phyloP scores from a whole-genome alignment of 2,888 invertebrate genomes.

The Drosophila prolongata region DNA sequence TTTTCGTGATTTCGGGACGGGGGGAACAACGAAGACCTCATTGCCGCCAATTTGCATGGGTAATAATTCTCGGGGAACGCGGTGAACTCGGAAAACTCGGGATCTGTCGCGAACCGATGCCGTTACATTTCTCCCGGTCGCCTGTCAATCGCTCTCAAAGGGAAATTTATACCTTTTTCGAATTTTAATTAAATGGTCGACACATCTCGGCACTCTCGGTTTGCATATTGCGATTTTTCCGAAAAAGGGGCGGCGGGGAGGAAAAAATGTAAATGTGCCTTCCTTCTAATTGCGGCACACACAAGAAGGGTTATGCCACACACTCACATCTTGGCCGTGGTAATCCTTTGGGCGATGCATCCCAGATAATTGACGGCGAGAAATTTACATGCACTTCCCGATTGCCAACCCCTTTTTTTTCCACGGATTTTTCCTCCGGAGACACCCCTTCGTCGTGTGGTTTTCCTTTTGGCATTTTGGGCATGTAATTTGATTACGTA shows the following conservation, averaged over 20 bases:
- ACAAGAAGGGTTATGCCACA: constrained; percentile 51
- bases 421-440: constrained; percentile 1
- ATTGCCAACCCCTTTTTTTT: constrained; percentile 16
- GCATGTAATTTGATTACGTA: constrained; percentile 73
- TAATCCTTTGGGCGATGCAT: constrained; percentile 68
- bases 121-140: constrained; percentile 61
- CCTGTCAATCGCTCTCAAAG: constrained; percentile 75
- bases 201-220: constrained; percentile 52
- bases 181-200: constrained; percentile 77
- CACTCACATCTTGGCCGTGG: constrained; percentile 41
- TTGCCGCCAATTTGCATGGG: constrained; percentile 74
- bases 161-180: constrained; percentile 76
- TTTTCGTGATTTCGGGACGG: background rate
- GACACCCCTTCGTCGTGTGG: constrained; percentile 56
- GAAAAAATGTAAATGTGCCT: constrained; percentile 59
- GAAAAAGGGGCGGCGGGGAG: constrained; percentile 14
- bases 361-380: constrained; percentile 70
- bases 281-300: constrained; percentile 74
- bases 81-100: constrained; percentile 28
- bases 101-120: constrained; percentile 45
- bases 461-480: constrained; percentile 45
- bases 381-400: constrained; percentile 62
- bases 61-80: constrained; percentile 66
- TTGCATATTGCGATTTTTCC: constrained; percentile 76
- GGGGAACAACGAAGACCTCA: constrained; percentile 11